These are phyloP conservation scores for Euschistus heros DNA, from an alignment of 1,140 invertebrate genomes.

Conservation along the genomic window DNA sequence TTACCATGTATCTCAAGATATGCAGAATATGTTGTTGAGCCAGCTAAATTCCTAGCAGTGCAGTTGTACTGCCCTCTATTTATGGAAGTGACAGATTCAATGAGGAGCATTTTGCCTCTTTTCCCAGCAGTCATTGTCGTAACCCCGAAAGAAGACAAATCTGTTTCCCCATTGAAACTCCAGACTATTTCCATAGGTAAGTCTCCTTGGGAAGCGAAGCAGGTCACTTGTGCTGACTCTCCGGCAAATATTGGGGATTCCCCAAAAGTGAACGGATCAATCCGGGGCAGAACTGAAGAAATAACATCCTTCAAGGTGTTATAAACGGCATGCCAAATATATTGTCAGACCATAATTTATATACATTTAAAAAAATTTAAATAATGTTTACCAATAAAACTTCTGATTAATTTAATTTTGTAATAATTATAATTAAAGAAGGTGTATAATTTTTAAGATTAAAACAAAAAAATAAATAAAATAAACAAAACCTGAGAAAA, in stretches of 20 bases:
- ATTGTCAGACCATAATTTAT: too few species aligned
- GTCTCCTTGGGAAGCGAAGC: conserved; percentile 34
- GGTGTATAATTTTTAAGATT: too few species aligned
- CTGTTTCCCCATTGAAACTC: conserved; percentile 30
- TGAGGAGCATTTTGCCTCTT: conserved; percentile 40
- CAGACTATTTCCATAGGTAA: conserved; percentile 31
- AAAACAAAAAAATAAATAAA: too few species aligned
- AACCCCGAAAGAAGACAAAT: conserved; percentile 27
- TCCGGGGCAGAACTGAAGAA: conserved; percentile 38
- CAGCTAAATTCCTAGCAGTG: conserved; percentile 37
- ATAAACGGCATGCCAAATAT: background rate
- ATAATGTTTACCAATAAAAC: too few species aligned
- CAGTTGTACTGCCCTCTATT: conserved; percentile 45
- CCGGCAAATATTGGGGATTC: conserved; percentile 36
- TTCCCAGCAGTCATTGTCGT: conserved; percentile 37
- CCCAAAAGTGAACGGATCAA: conserved; percentile 41
- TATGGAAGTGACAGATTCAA: conserved; percentile 39
- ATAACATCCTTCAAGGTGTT: conserved; percentile 11
- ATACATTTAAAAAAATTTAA: too few species aligned
- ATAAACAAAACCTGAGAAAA: too few species aligned
- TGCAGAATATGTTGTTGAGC: conserved; percentile 29
- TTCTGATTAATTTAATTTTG: too few species aligned
- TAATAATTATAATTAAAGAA: too few species aligned
- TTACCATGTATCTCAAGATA: conserved; percentile 31
- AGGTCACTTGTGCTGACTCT: conserved; percentile 34